Evolutionary conservation across 1,140 invertebrate genomes (phyloP).

Genomic region (Homalodisca vitripennis): DNA sequence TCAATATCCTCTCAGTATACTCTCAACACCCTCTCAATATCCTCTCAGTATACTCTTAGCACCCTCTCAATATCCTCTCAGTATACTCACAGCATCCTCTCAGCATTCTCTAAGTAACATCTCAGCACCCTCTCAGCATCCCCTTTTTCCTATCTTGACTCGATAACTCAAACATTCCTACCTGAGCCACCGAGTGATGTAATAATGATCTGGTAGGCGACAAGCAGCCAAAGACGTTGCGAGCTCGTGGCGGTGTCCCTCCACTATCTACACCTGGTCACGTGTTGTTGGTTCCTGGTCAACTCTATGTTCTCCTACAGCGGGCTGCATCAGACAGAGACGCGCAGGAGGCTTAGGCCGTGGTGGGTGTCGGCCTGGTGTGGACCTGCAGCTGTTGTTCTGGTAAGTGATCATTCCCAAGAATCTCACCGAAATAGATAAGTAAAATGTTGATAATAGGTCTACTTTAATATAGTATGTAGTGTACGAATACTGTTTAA

Average conservation of each 20-base stretch:
- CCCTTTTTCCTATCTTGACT: too few species aligned
- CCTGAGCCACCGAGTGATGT: neutral
- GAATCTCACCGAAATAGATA: too few species aligned
- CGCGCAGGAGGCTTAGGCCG: constrained; percentile 49
- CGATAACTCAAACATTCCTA: neutral
- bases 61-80: too few species aligned
- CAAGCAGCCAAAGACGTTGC: constrained; percentile 58
- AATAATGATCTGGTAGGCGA: constrained; percentile 51
- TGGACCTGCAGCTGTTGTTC: constrained; percentile 54
- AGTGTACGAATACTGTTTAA: too few species aligned
- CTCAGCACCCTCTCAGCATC: too few species aligned
- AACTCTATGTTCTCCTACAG: constrained; percentile 51
- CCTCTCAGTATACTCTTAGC: too few species aligned
- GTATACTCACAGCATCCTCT: too few species aligned
- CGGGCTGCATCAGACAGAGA: constrained; percentile 45
- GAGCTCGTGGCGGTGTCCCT: constrained; percentile 61
- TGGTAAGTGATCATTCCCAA: constrained; percentile 50
- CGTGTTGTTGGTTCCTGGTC: constrained; percentile 63
- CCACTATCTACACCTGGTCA: constrained; percentile 66
- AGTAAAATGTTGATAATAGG: too few species aligned
- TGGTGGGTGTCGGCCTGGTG: constrained; percentile 56
- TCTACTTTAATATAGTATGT: too few species aligned
- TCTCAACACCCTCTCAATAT: too few species aligned
- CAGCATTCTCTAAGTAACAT: too few species aligned
- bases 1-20: too few species aligned